phyloP scores from a whole-genome alignment of 2,113 vertebrate genomes.

The Sinocyclocheilus grahami region DNA sequence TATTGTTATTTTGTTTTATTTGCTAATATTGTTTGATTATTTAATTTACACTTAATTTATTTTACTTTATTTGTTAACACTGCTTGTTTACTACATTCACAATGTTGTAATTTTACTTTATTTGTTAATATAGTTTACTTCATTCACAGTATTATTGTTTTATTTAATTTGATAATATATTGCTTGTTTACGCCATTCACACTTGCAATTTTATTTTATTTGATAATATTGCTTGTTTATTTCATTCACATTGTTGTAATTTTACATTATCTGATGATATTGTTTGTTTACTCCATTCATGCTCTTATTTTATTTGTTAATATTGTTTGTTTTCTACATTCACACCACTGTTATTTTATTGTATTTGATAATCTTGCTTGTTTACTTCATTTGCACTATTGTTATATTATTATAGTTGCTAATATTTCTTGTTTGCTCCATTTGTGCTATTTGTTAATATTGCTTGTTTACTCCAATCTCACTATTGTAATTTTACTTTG shows the following conservation, averaged over 20 bases:
- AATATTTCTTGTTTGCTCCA: neutral
- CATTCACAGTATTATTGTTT: neutral
- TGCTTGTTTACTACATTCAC: neutral
- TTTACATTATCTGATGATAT: neutral
- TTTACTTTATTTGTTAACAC: neutral
- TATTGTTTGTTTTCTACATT: neutral
- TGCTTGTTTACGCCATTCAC: neutral
- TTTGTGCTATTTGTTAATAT: neutral
- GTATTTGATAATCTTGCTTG: neutral
- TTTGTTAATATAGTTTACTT: neutral
- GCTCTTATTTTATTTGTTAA: neutral
- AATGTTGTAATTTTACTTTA: no score
- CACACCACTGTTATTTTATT: neutral
- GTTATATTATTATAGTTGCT: neutral
- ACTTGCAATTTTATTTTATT: no score
- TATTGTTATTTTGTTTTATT: neutral
- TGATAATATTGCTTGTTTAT: neutral
- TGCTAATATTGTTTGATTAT: neutral
- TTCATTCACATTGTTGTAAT: neutral
- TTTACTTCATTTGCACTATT: neutral
- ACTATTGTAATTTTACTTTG: neutral
- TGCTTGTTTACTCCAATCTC: no score
- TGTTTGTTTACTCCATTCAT: neutral
- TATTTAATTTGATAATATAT: neutral
- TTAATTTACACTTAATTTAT: neutral